Conservation (phyloP, 2,888 invertebrate genomes). For the Escarpia spicata region DNA sequence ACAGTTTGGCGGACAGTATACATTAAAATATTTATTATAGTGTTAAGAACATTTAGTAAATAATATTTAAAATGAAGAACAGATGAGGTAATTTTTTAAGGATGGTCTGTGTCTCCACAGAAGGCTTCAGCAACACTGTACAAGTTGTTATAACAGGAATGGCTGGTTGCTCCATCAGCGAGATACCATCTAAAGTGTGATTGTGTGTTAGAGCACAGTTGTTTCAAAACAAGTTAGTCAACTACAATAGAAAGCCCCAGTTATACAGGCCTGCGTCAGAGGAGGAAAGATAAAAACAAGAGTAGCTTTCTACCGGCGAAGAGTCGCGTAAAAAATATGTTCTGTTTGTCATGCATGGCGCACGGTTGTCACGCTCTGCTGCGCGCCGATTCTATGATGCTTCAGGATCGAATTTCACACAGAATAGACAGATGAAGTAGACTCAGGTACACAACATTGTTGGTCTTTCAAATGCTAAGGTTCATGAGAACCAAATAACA, state of each 20-base stretch:
- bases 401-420: neutral
- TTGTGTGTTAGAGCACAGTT: neutral
- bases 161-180: neutral
- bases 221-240: neutral
- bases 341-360: neutral
- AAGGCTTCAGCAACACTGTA: too few relatives aligned
- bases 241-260: slow-evolving; percentile 1
- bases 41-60: too few relatives aligned
- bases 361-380: neutral
- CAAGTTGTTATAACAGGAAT: neutral
- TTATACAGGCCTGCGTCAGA: neutral
- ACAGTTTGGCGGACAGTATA: too few relatives aligned
- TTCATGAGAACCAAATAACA: slow-evolving; percentile 12
- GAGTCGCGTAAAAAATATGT: neutral
- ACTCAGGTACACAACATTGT: neutral
- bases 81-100: too few relatives aligned
- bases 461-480: slow-evolving; percentile 10
- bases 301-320: neutral
- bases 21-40: too few relatives aligned
- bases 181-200: slow-evolving; percentile 10
- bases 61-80: too few relatives aligned
- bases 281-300: neutral
- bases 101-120: too few relatives aligned
- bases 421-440: slow-evolving; percentile 3
- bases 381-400: neutral